Base-by-base conservation (phyloP, 2,888 invertebrate species). In the Megamerina dolium region DNA sequence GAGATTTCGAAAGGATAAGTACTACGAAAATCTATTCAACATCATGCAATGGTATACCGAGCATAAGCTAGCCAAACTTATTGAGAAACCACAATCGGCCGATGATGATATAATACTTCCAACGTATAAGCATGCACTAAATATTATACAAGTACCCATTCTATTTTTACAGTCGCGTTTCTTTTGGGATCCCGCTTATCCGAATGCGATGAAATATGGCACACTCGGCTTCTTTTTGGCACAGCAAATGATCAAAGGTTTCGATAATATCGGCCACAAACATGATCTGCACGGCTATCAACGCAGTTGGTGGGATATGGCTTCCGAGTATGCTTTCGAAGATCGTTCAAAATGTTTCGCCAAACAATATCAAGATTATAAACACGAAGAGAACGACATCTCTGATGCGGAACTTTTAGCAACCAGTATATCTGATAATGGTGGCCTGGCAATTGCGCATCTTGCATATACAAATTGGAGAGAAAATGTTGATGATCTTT, bases 181-280 rank as follows among this genome's bases (percentile, higher is more conserved):
- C 51, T 60, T 68, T 36, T 68, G 63, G 58, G 67, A 68, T 45
- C 51, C 60, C 3, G 52, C 56, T 14, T 67, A 68, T 46, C 66
- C 67, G 0, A 53, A 53, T 30, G 58, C 66, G 5, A 46, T 66
- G 8, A 66, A 66, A 19, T 67, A 60, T 26, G 61, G 60, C 35
- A 57, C 65, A 0, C 44, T 68, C 10, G 65, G 67, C 0, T 62
- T 60, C 4, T 39, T 67, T 0, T 48, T 67, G 3, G 68, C 64
- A 1, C 62, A 65, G 18, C 63, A 68, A 48, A 59, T 68, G 54
- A 46, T 66, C 2, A 63, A 60, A 26, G 68, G 63, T 9, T 67
- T 68, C 36, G 68, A 68, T 39, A 56, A 57, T 2, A 46, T 57
- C 8, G 68, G 66, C 1, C 55, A 61, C 10, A 60, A 55, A 10